Percentiles rank a stretch among this genome's conserved stretches.
Evolutionary conservation across 2,888 invertebrate genomes (phyloP).

Genomic region (Nebria salina): DNA sequence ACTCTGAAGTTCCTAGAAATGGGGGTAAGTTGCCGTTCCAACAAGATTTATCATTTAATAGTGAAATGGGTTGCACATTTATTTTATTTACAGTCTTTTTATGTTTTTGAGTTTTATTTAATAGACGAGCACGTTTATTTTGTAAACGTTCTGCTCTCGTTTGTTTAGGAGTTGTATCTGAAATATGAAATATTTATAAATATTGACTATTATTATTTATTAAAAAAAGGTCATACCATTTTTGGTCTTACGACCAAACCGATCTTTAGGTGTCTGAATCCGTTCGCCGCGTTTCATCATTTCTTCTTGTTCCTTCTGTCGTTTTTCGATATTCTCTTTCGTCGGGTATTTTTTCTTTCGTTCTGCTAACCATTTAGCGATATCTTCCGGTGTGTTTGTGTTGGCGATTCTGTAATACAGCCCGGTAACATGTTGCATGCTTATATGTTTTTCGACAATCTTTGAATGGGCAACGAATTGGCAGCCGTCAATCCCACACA

Average conservation of each 20-base stretch:
- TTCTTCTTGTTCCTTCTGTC: slow-evolving; percentile 71
- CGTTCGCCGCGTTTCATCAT: slow-evolving; percentile 80
- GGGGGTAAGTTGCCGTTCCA: slow-evolving; percentile 61
- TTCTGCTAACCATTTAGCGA: slow-evolving; percentile 85
- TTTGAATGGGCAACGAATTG: slow-evolving; percentile 80
- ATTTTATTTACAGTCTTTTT: slow-evolving; percentile 27
- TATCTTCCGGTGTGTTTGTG: slow-evolving; percentile 81
- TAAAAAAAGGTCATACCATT: slow-evolving; percentile 40
- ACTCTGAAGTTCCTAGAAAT: slow-evolving; percentile 57
- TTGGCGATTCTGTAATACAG: slow-evolving; percentile 81
- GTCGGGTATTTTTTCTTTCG: slow-evolving; percentile 83
- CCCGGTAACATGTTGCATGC: slow-evolving; percentile 86
- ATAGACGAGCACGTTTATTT: slow-evolving; percentile 32
- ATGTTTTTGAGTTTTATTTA: slow-evolving; percentile 24
- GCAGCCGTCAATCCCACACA: slow-evolving; percentile 85
- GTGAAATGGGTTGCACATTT: slow-evolving; percentile 49
- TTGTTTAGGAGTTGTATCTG: neutral
- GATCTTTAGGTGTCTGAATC: slow-evolving; percentile 63
- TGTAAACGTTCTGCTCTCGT: neutral
- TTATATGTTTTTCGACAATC: slow-evolving; percentile 82
- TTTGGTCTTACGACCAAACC: slow-evolving; percentile 62
- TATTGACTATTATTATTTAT: too few relatives aligned
- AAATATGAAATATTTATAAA: neutral
- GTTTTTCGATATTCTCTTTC: slow-evolving; percentile 66
- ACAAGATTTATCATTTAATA: slow-evolving; percentile 58